These are phyloP conservation scores for Axis porcinus DNA, from an alignment of 2,113 vertebrate genomes.

Conservation along the genomic window DNA sequence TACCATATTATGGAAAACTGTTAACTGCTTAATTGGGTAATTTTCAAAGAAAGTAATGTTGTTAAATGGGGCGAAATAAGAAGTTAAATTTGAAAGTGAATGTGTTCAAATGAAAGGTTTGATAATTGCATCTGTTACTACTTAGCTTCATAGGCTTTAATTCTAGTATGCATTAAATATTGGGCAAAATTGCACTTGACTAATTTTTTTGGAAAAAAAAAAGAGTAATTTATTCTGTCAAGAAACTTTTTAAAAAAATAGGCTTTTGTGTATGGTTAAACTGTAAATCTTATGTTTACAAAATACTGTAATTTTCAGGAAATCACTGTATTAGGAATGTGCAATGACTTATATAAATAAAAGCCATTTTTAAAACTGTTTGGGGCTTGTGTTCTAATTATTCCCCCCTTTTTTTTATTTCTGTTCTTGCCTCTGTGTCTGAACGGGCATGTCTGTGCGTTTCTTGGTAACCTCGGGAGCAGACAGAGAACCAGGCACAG, in stretches of 20 bases:
- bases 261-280: slow-evolving; percentile 85
- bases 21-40: slow-evolving; percentile 80
- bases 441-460: slow-evolving; percentile 88
- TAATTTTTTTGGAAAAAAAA: slow-evolving; percentile 83
- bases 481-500: slow-evolving; percentile 95
- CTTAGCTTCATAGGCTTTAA: slow-evolving; percentile 81
- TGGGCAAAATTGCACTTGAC: slow-evolving; percentile 88
- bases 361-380: slow-evolving; percentile 89
- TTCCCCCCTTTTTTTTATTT: slow-evolving; percentile 87
- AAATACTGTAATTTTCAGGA: slow-evolving; percentile 88
- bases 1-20: slow-evolving; percentile 81
- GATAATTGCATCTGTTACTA: slow-evolving; percentile 82
- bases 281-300: slow-evolving; percentile 86
- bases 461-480: slow-evolving; percentile 88
- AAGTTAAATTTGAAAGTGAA: slow-evolving; percentile 81
- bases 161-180: slow-evolving; percentile 80
- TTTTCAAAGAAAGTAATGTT: slow-evolving; percentile 79
- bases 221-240: slow-evolving; percentile 86
- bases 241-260: slow-evolving; percentile 78
- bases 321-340: slow-evolving; percentile 91
- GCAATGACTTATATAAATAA: slow-evolving; percentile 90
- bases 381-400: slow-evolving; percentile 88
- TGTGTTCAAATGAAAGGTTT: slow-evolving; percentile 79
- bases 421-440: slow-evolving; percentile 88
- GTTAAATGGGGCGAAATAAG: slow-evolving; percentile 73